Conservation (phyloP, 2,888 invertebrate species). For the Trypoxylon attenuatum region DNA sequence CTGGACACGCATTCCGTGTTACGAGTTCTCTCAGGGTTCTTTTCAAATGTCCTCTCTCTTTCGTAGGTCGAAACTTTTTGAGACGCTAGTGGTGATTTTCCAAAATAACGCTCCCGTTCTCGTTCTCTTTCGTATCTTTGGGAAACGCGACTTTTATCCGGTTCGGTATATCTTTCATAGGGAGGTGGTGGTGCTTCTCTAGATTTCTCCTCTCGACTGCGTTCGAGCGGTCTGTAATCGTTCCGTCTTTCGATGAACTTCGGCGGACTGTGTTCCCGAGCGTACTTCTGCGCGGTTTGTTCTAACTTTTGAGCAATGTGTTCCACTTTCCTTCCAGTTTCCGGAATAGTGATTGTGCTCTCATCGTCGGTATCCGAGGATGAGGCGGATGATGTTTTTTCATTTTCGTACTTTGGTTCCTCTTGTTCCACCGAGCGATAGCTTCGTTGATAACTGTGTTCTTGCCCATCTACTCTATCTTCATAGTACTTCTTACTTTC, state of each 20-base stretch:
- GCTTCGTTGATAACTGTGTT: conserved; percentile 28
- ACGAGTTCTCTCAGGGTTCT: conserved; percentile 61
- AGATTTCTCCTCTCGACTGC: conserved; percentile 44
- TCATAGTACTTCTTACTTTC: conserved; percentile 65
- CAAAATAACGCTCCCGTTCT: conserved; percentile 53
- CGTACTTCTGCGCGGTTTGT: conserved; percentile 72
- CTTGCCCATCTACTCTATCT: conserved; percentile 44
- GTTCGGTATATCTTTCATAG: conserved; percentile 57
- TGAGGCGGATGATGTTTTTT: conserved; percentile 63
- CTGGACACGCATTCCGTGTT: conserved; percentile 59
- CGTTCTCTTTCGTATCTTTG: conserved; percentile 46
- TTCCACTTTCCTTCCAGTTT: conserved; percentile 70
- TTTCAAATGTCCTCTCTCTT: conserved; percentile 64
- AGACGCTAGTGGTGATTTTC: conserved; percentile 37
- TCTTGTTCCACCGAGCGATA: conserved; percentile 30
- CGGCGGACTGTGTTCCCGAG: conserved; percentile 70
- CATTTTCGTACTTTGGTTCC: conserved; percentile 63
- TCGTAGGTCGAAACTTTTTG: conserved; percentile 57
- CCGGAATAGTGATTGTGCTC: conserved; percentile 70
- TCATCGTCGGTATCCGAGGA: conserved; percentile 69
- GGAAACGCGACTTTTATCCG: conserved; percentile 37
- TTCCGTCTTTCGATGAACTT: conserved; percentile 68
- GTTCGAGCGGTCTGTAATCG: conserved; percentile 56
- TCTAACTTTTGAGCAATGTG: conserved; percentile 72
- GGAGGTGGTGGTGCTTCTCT: conserved; percentile 35